Evolutionary conservation across 2,113 vertebrate genomes (phyloP), one percentile per base, ranked within the genome.

Genomic region (Vulpes ferrilata): DNA sequence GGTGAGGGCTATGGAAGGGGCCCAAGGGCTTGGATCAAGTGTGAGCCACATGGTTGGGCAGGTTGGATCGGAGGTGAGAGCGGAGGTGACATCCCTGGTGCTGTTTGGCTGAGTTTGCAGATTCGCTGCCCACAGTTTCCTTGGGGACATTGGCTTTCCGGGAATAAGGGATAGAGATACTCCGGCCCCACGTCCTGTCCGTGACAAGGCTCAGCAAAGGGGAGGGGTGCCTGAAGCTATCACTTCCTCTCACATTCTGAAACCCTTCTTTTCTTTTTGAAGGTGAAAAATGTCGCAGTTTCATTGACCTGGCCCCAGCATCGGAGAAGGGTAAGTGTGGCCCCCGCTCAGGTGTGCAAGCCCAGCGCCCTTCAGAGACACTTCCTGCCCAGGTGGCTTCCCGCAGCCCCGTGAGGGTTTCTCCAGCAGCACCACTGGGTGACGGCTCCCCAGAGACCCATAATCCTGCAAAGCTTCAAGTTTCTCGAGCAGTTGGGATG

Each of bases 201-300:
- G 38, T 1, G 35, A 30, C 35, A 27, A 71, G 86, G 59, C 30
- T 35, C 27, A 0, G 82, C 65, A 67, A 74, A 5, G 7, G 62
- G 86, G 64, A 38, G 32, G 87, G 64, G 64, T 25, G 78, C 0
- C 13, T 1, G 2, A 43, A 94, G 38, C 2, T n/a, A 10, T 73
- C 30, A 27, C 81, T 55, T 88, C 78, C 92, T 78, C 76, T 97
- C 62, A 38, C 65, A 73, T 7, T 95, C 96, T 98, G 86, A 98
- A 92, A 95, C 62, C 25, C 69, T 96, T 96, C 22, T 97, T 92
- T 93, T 98, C 96, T 98, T 97, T 98, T 98, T 93, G 97, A 98
- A 99, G 99, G 99, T 99, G 99, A 99, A 98, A 99, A 99, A 99
- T 99, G 99, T 96, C 99, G 99, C 98, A 99, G 99, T 98, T 99